Conservation (phyloP, 2,113 vertebrate genomes). For the Oriolus oriolus region DNA sequence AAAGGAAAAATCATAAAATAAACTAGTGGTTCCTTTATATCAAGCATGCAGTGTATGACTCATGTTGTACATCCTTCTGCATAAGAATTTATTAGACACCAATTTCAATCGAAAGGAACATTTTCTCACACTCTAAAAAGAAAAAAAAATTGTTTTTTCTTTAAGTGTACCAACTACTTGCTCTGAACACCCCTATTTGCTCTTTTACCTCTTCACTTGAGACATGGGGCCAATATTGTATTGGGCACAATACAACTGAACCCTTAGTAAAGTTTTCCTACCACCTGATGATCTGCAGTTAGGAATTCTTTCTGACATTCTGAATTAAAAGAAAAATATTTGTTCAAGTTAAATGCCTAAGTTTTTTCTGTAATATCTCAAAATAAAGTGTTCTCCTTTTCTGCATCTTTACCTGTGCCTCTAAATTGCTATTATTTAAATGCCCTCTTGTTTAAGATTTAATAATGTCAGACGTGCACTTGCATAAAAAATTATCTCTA, state of each 20-base stretch:
- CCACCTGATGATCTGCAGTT: background rate
- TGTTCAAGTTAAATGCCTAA: background rate
- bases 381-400: background rate
- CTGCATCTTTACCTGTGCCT: background rate
- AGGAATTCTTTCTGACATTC: background rate
- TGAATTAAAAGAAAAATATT: background rate
- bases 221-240: background rate
- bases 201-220: background rate
- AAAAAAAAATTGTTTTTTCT: background rate
- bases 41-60: background rate
- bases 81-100: background rate
- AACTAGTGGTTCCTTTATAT: background rate
- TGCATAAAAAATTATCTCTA: background rate
- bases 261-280: background rate
- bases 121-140: background rate
- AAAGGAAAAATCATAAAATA: background rate
- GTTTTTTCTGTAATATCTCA: background rate
- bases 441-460: background rate
- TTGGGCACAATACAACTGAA: background rate
- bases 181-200: background rate
- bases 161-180: background rate
- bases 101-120: background rate
- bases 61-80: fast-evolving
- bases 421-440: background rate
- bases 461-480: background rate